Evolutionary conservation across 92 coral and sea anemone species (phyloP).

Genomic region (Porites rus): DNA sequence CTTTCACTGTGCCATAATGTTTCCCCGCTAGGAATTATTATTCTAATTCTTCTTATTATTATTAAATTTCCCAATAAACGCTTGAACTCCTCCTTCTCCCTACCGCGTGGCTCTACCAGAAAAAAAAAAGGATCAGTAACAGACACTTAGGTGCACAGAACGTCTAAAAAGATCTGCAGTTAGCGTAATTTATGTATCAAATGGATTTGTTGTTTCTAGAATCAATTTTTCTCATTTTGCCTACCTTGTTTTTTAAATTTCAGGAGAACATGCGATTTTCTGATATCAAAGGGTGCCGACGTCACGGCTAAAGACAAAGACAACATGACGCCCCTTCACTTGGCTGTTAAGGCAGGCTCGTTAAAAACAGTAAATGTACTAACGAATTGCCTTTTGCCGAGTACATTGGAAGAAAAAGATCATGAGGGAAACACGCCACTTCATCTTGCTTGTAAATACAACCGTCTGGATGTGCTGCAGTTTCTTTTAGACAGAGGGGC

Average conservation of each 20-base stretch:
- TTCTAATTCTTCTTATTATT: no score
- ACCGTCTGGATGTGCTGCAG: slow-evolving; percentile 55
- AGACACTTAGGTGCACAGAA: not conserved
- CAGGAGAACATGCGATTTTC: slow-evolving; percentile 73
- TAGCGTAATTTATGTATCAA: no score
- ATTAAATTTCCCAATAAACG: no score
- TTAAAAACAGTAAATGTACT: slow-evolving; percentile 57
- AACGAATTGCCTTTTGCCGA: slow-evolving; percentile 24
- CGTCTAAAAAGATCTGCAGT: not conserved
- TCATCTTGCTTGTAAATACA: slow-evolving; percentile 61
- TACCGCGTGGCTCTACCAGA: no score
- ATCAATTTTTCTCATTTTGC: no score
- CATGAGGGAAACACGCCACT: slow-evolving; percentile 56
- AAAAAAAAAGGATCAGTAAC: no score
- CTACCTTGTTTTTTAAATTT: not conserved
- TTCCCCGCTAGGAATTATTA: no score
- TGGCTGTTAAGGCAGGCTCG: slow-evolving; percentile 71
- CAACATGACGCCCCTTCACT: slow-evolving; percentile 71
- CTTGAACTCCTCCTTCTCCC: no score
- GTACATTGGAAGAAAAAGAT: slow-evolving; percentile 53
- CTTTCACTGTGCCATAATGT: no score
- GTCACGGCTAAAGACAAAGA: slow-evolving; percentile 31
- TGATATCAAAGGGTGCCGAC: slow-evolving; percentile 55
- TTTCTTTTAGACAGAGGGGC: slow-evolving; percentile 74
- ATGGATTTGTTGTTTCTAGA: no score